Base-by-base conservation (phyloP, 1,140 invertebrate genomes). In the Orchestia grillus region DNA sequence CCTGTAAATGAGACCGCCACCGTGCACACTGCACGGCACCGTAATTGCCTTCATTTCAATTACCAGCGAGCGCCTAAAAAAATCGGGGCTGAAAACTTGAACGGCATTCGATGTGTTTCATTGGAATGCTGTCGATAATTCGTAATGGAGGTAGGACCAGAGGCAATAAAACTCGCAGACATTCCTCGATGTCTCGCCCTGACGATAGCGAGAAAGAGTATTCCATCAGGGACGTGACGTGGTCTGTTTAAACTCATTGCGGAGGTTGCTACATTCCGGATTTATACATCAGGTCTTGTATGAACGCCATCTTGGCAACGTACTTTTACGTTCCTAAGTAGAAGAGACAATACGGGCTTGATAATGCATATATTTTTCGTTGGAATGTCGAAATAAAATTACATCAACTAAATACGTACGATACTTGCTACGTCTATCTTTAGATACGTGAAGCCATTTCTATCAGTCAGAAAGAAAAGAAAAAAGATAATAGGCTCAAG, bases 71-170 rank as follows among this genome's bases (percentile, higher is more conserved):
- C 44, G 36, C 11, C 44, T 19, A 44, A 91, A 91, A 91, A 91
- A 91, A 42, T 91, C 41, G 88, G 36, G 3, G 44, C 41, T 28
- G 88, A 91, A 91, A 91, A 91, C 88, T 91, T 44, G 41, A 43
- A 42, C 44, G 41, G 41, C 88, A 91, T 91, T 91, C 88, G 88
- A 42, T 77, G 44, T 8, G 88, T 41, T 43, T 91, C 88, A 91
- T 91, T 91, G 88, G 88, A 91, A 44, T 41, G 44, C 88, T 44
- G 88, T 91, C 88, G 88, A 91, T 91, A 91, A 91, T 91, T 91
- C 28, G 62, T 8, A 23, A 77, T 77, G 62, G 62, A 77, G 62
- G 62, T 19, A 53, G 47, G 47, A 15, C 28, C 11, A 77, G 62
- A 77, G 62, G 62, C 62, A 77, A 77, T 77, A 77, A 77, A 77